Percentiles rank a stretch among this genome's conserved stretches.
These are phyloP conservation scores for Macaria notata DNA, from an alignment of 2,888 invertebrate genomes.

Conservation along the genomic window DNA sequence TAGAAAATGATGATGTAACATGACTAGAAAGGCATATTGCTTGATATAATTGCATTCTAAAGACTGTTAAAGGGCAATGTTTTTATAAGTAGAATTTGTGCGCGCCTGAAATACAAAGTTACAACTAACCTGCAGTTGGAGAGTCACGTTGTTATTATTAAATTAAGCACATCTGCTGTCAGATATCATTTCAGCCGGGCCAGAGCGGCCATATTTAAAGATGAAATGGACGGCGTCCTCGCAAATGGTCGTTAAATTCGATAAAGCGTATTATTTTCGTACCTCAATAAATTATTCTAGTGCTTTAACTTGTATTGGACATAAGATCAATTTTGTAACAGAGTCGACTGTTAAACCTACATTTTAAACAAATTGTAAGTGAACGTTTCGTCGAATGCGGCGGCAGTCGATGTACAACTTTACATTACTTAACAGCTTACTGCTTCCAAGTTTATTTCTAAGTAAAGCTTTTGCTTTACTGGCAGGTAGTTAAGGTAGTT, in stretches of 20 bases:
- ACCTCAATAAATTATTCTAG: conserved; percentile 40
- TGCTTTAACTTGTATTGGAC: conserved; percentile 40
- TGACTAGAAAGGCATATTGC: no score
- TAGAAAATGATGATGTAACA: no score
- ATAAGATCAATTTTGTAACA: conserved; percentile 35
- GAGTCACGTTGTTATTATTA: conserved; percentile 28
- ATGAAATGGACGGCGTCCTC: conserved; percentile 35
- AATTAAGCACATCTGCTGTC: conserved; percentile 37
- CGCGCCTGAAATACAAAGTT: conserved; percentile 1
- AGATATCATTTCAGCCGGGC: conserved; percentile 37
- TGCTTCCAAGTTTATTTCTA: no score
- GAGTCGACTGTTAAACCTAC: conserved; percentile 31
- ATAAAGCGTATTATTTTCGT: conserved; percentile 46
- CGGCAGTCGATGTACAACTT: not conserved
- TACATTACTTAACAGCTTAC: no score
- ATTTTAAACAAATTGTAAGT: conserved; percentile 25
- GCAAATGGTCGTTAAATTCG: conserved; percentile 45
- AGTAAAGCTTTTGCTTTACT: no score
- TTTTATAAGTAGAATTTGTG: conserved; percentile 3
- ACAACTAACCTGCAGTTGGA: conserved; percentile 1
- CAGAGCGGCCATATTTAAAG: conserved; percentile 40
- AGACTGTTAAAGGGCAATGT: not conserved
- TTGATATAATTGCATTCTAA: no score
- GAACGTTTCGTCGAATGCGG: conserved; percentile 5
- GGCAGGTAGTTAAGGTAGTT: no score